Evolutionary conservation across 92 coral and sea anemone species (phyloP).

Genomic region (Parazoanthus darwini): DNA sequence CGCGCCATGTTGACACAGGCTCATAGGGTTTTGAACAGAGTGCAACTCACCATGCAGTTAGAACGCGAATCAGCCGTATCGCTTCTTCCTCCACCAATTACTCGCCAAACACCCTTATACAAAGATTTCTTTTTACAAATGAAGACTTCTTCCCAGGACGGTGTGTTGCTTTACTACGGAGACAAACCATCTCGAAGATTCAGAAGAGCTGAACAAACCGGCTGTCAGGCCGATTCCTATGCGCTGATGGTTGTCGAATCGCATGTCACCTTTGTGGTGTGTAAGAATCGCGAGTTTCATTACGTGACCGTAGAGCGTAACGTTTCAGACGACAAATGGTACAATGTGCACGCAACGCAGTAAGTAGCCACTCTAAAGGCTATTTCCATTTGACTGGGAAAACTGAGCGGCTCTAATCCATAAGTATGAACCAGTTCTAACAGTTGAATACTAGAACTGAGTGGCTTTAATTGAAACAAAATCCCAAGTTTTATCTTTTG

Average conservation of each 20-base stretch:
- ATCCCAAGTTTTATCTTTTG: no score
- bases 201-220: neutral
- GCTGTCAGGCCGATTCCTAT: neutral
- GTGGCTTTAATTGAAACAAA: no score
- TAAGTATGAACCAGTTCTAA: no score
- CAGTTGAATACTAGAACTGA: no score
- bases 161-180: conserved; percentile 17
- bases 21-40: conserved; percentile 18
- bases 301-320: neutral
- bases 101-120: neutral
- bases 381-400: no score
- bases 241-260: neutral
- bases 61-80: conserved; percentile 6
- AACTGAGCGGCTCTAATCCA: no score
- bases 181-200: neutral
- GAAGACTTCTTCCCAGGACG: neutral
- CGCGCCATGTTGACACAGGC: conserved; percentile 38
- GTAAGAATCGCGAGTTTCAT: neutral
- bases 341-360: conserved; percentile 16
- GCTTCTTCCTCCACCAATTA: conserved; percentile 18
- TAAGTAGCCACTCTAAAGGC: neutral
- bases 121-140: conserved; percentile 22
- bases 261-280: conserved; percentile 1
- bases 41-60: conserved; percentile 30
- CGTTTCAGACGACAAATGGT: conserved; percentile 32